Percentiles rank a stretch among this genome's conserved stretches.
These are phyloP conservation scores for Halcyon senegalensis DNA, from an alignment of 2,113 vertebrate species.

Conservation along the genomic window DNA sequence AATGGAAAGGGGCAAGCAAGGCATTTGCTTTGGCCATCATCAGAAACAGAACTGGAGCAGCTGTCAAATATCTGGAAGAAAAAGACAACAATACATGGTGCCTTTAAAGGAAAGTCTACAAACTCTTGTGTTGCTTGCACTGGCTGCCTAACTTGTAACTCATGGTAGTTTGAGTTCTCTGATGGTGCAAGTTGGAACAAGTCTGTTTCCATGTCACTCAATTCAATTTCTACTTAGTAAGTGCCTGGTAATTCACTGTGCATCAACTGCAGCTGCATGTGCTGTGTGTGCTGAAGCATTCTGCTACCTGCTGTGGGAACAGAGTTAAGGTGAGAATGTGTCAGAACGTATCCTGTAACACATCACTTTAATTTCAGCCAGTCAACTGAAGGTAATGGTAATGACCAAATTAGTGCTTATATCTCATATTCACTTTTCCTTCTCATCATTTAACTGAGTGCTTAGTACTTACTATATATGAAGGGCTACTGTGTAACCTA, in stretches of 20 bases:
- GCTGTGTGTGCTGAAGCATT: neutral
- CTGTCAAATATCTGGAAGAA: neutral
- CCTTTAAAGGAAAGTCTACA: neutral
- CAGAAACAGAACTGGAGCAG: neutral
- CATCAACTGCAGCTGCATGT: neutral
- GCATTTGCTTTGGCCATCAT: neutral
- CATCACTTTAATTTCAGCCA: constrained; percentile 5
- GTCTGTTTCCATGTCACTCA: neutral
- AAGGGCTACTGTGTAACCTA: neutral
- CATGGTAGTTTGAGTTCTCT: neutral
- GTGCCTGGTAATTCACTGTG: neutral
- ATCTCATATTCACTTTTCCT: neutral
- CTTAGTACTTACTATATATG: neutral
- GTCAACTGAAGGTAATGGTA: neutral
- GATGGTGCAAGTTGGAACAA: neutral
- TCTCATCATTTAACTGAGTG: neutral
- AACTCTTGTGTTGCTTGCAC: neutral
- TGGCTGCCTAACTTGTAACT: neutral
- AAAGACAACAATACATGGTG: neutral
- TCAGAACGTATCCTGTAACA: neutral
- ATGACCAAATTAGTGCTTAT: neutral
- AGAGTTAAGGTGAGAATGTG: neutral
- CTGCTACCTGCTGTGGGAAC: neutral
- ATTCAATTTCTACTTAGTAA: neutral
- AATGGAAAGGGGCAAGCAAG: neutral